Evolutionary conservation across 2,797 vertebrate species (phyloP).

Genomic region (Myoxocephalus aenaeus): DNA sequence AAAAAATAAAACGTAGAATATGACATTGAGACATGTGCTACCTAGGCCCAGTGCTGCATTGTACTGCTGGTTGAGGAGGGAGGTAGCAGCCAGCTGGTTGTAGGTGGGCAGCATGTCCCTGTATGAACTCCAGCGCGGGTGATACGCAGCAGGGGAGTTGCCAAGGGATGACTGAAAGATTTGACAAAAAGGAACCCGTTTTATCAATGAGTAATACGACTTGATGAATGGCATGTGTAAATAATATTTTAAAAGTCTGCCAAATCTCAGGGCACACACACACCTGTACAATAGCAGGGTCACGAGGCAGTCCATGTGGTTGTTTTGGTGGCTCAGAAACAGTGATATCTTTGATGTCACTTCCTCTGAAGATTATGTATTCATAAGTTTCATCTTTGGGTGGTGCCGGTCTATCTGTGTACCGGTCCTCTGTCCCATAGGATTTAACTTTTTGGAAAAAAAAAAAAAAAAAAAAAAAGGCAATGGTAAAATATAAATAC

Average conservation of each 20-base stretch:
- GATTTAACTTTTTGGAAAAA: constrained; percentile 87
- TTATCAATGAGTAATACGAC: background rate
- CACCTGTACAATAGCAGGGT: constrained; percentile 97
- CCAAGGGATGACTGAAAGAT: constrained; percentile 79
- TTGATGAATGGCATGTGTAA: background rate
- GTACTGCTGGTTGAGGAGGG: constrained; percentile 95
- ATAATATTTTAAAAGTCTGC: background rate
- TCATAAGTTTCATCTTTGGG: constrained; percentile 95
- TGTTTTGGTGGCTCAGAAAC: constrained; percentile 96
- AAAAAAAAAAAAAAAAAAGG: background rate
- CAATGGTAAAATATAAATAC: background rate
- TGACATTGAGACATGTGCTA: constrained; percentile 46
- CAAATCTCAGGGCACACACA: background rate
- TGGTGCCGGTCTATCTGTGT: constrained; percentile 91
- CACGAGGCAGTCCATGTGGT: constrained; percentile 92
- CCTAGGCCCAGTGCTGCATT: constrained; percentile 92
- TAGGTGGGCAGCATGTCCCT: constrained; percentile 90
- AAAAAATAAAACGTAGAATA: background rate
- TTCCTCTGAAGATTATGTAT: constrained; percentile 97
- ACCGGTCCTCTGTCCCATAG: constrained; percentile 95
- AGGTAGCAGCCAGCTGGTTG: constrained; percentile 92
- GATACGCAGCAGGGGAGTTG: constrained; percentile 83
- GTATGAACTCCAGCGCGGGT: constrained; percentile 94
- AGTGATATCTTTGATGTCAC: constrained; percentile 98
- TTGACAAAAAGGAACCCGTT: background rate